Base-by-base conservation (phyloP, 1,140 invertebrate species). In the Drosophila aff. region DNA sequence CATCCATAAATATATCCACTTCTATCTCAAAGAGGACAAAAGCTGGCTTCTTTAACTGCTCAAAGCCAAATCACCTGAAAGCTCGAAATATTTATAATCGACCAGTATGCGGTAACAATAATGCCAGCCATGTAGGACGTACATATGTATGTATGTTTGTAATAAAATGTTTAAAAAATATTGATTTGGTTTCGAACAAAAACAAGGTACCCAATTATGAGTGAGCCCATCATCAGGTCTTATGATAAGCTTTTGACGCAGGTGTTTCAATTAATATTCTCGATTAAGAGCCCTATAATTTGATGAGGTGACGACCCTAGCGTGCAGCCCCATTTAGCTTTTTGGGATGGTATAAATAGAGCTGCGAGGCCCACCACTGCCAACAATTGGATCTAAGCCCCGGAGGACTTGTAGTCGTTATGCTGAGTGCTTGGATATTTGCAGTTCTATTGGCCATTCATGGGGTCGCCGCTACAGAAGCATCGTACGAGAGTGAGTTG, bases 301-400 rank as follows among this genome's bases (percentile, higher is more conserved):
- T 49, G 62, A 47, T 59, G 55, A 52, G 84, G 65, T 75, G 75
- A 61, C 47, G 85, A 90, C 67, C 85, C 41, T 90, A 43, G 85
- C 85, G 85, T 90, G 85, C 64, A 55, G 16, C 28, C 28, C 40
- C 33, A 8, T 31, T n/a, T 6, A 13, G 52, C 11, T 11, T 11
- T 21, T 41, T 46, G 10, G 49, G 36, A 26, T 33, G 33, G 33
- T 77, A 75, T 69, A 68, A 74, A 74, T 43, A 21, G 21, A 33
- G 26, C 36, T 13, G 46, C n/a, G n/a, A 33, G 43, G 36, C n/a
- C 11, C 15, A 33, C n/a, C 26, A 33, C 10, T 18, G n/a, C 7
- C 11, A 28, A 38, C 26, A 43, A n/a, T 52, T 50, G 16, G 15
- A 9, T 4, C 21, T 10, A 4, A 23, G 44, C 8, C 13, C 18